Conservation (phyloP, 2,113 vertebrate genomes). For the Ifrita kowaldi region DNA sequence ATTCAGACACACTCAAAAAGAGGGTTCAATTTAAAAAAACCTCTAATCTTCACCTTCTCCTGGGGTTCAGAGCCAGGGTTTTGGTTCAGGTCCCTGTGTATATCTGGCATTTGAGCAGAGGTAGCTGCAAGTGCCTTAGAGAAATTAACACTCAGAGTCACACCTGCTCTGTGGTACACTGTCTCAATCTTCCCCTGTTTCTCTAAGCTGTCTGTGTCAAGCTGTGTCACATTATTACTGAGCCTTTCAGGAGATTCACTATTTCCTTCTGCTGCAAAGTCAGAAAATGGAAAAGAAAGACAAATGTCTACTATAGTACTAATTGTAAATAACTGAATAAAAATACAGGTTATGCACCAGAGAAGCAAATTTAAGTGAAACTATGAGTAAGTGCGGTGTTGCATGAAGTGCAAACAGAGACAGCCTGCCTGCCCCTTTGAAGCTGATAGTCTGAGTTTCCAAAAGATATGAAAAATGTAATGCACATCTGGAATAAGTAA, state of each 20-base stretch:
- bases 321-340: neutral
- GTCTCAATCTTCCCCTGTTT: neutral
- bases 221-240: neutral
- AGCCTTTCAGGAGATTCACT: neutral
- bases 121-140: neutral
- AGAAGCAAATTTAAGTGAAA: neutral
- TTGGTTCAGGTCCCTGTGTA: neutral
- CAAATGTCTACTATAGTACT: neutral
- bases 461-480: neutral
- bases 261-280: neutral
- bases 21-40: neutral
- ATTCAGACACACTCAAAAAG: neutral
- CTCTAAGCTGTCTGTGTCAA: constrained; percentile 18
- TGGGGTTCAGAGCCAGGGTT: neutral
- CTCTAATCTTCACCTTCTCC: neutral
- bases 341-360: neutral
- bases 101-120: neutral
- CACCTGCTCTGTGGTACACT: neutral
- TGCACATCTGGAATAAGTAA: neutral
- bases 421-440: neutral
- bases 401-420: neutral
- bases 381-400: neutral
- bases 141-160: neutral
- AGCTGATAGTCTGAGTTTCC: neutral
- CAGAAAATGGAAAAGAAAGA: neutral